Percentiles rank a stretch among this genome's conserved stretches.
Conservation (phyloP, 2,797 vertebrate genomes). For the Malacoraja senta region DNA sequence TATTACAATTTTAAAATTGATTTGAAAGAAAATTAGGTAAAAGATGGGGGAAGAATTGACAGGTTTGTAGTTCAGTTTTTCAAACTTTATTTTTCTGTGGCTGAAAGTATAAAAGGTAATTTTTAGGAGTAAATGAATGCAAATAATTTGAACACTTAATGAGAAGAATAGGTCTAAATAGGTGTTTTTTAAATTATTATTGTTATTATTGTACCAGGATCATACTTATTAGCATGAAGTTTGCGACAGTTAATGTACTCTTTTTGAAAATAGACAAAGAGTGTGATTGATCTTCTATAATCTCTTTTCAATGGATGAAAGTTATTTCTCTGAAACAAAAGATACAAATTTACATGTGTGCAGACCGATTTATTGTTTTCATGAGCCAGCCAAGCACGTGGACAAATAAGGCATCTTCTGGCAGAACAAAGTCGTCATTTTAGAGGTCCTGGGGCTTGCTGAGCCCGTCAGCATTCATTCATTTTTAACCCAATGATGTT, state of each 20-base stretch:
- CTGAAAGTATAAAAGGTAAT: background rate
- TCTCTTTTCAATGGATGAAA: background rate
- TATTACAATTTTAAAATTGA: background rate
- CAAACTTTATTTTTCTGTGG: constrained; percentile 19
- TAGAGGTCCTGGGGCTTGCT: too few species aligned
- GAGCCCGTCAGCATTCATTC: too few species aligned
- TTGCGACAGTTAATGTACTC: background rate
- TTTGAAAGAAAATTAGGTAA: background rate
- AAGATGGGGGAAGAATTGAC: background rate
- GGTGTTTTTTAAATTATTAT: background rate
- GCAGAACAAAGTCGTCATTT: too few species aligned
- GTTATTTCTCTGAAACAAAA: background rate
- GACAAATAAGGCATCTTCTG: too few species aligned
- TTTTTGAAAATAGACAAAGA: background rate
- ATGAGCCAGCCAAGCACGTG: too few species aligned
- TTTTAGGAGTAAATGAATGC: background rate
- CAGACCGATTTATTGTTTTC: background rate
- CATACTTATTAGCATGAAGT: background rate
- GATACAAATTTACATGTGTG: background rate
- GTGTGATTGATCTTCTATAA: background rate
- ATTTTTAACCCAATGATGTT: too few species aligned
- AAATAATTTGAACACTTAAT: background rate
- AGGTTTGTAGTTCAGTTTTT: background rate
- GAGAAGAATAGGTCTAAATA: background rate
- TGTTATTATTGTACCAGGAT: background rate